Conservation (phyloP, 2,797 vertebrate species). For the Acestrorhynchus altus region DNA sequence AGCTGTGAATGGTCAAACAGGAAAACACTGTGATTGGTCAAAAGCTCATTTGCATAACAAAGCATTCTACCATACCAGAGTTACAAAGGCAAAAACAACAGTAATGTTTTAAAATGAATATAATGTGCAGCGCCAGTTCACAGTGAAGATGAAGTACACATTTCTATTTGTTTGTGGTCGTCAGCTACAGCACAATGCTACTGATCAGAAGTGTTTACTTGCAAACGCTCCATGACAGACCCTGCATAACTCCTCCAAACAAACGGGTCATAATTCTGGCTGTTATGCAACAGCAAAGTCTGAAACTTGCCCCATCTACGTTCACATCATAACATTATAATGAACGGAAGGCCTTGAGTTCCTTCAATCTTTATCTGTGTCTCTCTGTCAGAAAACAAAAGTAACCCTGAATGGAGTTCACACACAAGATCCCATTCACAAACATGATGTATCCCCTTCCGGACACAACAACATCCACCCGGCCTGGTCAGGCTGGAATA, state of each 20-base stretch:
- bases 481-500: background rate
- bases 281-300: constrained; percentile 23
- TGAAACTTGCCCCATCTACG: constrained; percentile 16
- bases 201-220: background rate
- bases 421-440: constrained; percentile 18
- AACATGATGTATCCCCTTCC: constrained; percentile 26
- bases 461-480: constrained; percentile 15
- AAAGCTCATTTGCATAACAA: no score
- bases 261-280: constrained; percentile 35
- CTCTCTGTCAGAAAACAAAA: constrained; percentile 37
- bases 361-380: constrained; percentile 59
- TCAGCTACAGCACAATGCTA: background rate
- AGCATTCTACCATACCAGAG: no score
- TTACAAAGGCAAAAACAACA: background rate
- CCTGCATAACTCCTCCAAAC: no score
- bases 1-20: no score
- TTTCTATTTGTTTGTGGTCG: no score
- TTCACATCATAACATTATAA: constrained; percentile 62
- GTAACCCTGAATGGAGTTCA: constrained; percentile 19
- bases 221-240: background rate
- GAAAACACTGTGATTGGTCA: no score
- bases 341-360: constrained; percentile 61
- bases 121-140: background rate
- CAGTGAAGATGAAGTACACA: no score
- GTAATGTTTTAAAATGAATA: background rate